Conservation (phyloP, 2,113 vertebrate species). For the Erinaceus europaeus region DNA sequence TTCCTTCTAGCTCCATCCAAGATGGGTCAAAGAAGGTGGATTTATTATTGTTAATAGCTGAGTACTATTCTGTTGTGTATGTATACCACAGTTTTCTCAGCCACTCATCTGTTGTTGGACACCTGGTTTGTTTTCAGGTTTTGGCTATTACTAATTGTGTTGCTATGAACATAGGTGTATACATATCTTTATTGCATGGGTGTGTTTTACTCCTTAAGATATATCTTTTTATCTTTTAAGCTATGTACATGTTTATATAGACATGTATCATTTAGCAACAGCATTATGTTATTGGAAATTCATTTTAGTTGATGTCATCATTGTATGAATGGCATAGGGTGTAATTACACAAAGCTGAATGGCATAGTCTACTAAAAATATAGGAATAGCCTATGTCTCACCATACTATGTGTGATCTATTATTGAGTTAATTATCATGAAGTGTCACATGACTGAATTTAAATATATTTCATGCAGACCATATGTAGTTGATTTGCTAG, state of each 20-base stretch:
- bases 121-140: too few relatives aligned
- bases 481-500: neutral
- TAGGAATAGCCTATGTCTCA: neutral
- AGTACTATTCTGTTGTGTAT: too few relatives aligned
- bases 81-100: too few relatives aligned
- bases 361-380: neutral
- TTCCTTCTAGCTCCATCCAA: too few relatives aligned
- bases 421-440: neutral
- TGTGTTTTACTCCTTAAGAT: too few relatives aligned
- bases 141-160: too few relatives aligned
- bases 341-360: neutral
- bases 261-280: neutral
- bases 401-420: neutral
- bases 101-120: too few relatives aligned
- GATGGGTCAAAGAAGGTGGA: too few relatives aligned
- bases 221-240: neutral
- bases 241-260: neutral
- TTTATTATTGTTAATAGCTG: too few relatives aligned
- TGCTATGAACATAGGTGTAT: neutral
- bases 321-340: neutral
- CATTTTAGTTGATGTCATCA: neutral
- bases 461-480: neutral
- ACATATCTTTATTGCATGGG: neutral
- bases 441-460: too few relatives aligned
- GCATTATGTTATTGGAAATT: neutral